These are phyloP conservation scores for Etheostoma perlongum DNA, from an alignment of 2,797 vertebrate species.

Conservation along the genomic window DNA sequence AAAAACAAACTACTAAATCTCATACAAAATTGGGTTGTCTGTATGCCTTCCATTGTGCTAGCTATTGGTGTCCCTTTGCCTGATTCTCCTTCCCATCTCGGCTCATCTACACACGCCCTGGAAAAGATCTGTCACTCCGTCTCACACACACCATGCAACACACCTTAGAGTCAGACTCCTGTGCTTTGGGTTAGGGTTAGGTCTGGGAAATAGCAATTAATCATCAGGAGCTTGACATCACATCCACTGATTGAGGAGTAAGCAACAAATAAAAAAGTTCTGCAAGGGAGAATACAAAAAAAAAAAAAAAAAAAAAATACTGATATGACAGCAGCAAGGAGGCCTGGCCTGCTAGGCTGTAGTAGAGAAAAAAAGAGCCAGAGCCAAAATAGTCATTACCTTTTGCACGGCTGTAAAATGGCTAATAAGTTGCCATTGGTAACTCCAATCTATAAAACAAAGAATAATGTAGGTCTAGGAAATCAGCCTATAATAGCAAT, in stretches of 20 bases:
- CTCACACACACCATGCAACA: conserved; percentile 30
- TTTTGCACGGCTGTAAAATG: conserved; percentile 35
- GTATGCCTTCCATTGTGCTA: conserved; percentile 30
- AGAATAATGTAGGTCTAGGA: conserved; percentile 29
- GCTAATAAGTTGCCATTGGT: conserved; percentile 27
- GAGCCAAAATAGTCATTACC: conserved; percentile 34
- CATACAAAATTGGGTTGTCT: conserved; percentile 23
- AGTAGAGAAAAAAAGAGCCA: conserved; percentile 17
- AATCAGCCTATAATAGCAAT: conserved; percentile 20
- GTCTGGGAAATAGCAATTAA: conserved; percentile 47
- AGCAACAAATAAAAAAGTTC: conserved; percentile 27
- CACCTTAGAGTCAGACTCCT: conserved; percentile 24
- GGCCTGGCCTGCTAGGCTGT: background rate
- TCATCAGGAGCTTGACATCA: conserved; percentile 52
- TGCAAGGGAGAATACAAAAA: background rate
- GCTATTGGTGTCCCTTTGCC: conserved; percentile 10
- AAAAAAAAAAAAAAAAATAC: conserved; percentile 11
- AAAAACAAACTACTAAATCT: conserved; percentile 15
- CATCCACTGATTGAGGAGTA: conserved; percentile 35
- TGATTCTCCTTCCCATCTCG: conserved; percentile 23
- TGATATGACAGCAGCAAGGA: conserved; percentile 3
- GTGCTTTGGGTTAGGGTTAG: background rate
- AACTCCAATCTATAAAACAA: conserved; percentile 37
- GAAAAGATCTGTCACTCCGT: conserved; percentile 45
- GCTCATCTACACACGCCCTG: conserved; percentile 47